Conservation (phyloP, 2,888 invertebrate species). For the Homarus gammarus region DNA sequence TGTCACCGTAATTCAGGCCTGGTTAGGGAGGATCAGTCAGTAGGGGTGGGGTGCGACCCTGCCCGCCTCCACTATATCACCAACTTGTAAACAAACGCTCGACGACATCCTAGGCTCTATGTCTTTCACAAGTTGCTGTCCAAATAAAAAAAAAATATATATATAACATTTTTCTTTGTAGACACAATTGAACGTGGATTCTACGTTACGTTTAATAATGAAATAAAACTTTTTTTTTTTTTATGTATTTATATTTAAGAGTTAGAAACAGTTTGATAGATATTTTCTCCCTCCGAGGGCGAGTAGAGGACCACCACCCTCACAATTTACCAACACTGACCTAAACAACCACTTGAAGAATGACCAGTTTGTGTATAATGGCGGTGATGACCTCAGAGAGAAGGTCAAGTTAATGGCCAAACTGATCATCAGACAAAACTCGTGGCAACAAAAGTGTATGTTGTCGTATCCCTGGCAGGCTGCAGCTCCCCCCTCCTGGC, state of each 20-base stretch:
- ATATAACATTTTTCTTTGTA: background rate
- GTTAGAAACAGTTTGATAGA: background rate
- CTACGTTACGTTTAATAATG: too few species aligned
- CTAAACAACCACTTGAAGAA: too few species aligned
- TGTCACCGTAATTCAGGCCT: constrained; percentile 14
- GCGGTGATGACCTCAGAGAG: too few species aligned
- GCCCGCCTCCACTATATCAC: background rate
- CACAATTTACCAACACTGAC: too few species aligned
- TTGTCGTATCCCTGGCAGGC: background rate
- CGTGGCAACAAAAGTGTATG: too few species aligned
- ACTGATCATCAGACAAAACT: too few species aligned
- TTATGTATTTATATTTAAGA: background rate
- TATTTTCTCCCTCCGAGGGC: background rate
- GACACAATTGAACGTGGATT: too few species aligned
- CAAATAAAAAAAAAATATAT: background rate
- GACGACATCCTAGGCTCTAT: background rate
- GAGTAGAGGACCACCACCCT: too few species aligned
- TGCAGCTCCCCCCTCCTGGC: background rate
- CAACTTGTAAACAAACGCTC: constrained; percentile 11
- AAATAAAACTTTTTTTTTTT: too few species aligned
- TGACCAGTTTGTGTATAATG: too few species aligned
- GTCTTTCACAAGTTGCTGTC: background rate
- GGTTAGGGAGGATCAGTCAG: constrained; percentile 18
- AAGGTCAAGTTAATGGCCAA: too few species aligned
- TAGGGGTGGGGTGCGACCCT: background rate